Percentiles rank a stretch among this genome's conserved stretches.
Evolutionary conservation across 2,113 vertebrate species (phyloP).

Genomic region (Mustelus asterias): DNA sequence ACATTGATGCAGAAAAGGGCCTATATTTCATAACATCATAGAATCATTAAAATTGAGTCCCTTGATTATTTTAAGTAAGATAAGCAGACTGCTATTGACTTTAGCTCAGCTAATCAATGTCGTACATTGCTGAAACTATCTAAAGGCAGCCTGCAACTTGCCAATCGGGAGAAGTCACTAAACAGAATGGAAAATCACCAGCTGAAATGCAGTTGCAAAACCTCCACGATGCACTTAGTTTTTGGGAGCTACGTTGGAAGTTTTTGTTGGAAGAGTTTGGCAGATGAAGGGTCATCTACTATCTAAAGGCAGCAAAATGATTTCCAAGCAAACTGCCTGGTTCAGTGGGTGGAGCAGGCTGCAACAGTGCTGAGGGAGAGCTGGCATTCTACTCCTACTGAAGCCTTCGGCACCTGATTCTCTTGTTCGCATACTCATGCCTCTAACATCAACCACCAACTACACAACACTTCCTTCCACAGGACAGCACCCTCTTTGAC

Average conservation of each 20-base stretch:
- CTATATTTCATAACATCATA: too few species aligned
- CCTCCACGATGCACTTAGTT: too few species aligned
- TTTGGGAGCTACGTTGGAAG: too few species aligned
- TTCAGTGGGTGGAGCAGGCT: background rate
- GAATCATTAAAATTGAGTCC: too few species aligned
- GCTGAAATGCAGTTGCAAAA: too few species aligned
- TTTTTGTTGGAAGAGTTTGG: background rate
- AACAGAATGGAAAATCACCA: background rate
- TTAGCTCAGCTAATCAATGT: background rate
- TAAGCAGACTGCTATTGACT: too few species aligned
- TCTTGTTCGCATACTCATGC: background rate
- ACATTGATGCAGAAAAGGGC: background rate
- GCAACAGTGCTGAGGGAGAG: background rate
- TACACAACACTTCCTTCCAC: background rate
- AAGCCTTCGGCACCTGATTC: background rate
- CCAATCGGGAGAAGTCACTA: background rate
- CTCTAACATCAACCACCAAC: background rate
- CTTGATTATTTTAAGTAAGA: background rate
- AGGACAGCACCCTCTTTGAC: too few species aligned
- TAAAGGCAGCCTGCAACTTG: background rate
- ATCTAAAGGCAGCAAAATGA: background rate
- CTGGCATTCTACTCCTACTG: background rate
- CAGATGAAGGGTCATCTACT: background rate
- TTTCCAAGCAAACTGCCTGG: background rate
- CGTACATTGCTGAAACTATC: background rate